phyloP scores from a whole-genome alignment of 2,797 vertebrate species.

The Pangasius macronema region DNA sequence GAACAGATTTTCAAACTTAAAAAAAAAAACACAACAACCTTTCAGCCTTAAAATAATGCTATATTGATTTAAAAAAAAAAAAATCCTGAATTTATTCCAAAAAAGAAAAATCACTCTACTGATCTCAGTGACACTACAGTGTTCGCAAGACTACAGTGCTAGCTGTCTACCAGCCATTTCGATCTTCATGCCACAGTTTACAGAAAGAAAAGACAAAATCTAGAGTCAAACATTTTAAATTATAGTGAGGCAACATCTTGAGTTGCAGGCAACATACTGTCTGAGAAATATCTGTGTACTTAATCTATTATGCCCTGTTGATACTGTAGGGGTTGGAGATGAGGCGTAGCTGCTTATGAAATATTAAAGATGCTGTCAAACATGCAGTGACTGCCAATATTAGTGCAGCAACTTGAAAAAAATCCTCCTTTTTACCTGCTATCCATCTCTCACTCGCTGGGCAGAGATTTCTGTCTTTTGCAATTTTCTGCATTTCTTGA shows the following conservation, averaged over 20 bases:
- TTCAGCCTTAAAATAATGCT: neutral
- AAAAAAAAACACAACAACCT: neutral
- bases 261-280: neutral
- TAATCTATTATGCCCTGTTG: slow-evolving; percentile 57
- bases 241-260: slow-evolving; percentile 1
- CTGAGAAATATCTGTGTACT: slow-evolving; percentile 44
- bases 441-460: neutral
- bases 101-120: neutral
- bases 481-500: neutral
- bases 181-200: neutral
- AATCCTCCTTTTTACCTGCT: neutral
- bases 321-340: slow-evolving; percentile 51
- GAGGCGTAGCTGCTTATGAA: slow-evolving; percentile 63
- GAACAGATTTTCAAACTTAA: neutral
- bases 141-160: neutral
- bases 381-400: slow-evolving; percentile 56
- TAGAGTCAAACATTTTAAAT: slow-evolving; percentile 17
- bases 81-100: neutral
- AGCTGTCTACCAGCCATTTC: neutral
- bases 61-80: neutral
- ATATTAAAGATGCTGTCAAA: slow-evolving; percentile 71
- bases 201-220: neutral
- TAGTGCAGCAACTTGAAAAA: slow-evolving; percentile 32
- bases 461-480: neutral
- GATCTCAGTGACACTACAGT: neutral